Evolutionary conservation across 2,797 vertebrate species (phyloP), one percentile per base, ranked within the genome.

Genomic region (Saxicola maurus): DNA sequence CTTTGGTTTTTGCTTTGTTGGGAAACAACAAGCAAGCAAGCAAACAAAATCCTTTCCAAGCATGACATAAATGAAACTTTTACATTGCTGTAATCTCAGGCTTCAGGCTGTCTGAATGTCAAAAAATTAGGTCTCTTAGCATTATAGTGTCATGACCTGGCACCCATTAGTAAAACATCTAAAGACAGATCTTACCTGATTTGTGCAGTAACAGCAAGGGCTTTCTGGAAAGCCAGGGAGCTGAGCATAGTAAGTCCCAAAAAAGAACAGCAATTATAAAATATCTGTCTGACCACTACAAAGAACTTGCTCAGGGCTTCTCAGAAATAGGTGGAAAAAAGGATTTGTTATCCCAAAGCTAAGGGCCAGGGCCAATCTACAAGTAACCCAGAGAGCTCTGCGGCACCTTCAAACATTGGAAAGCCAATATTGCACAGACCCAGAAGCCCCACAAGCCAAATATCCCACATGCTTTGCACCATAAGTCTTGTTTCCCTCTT

Each of bases 31-130:
- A 68, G 8, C 11, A 68, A 78, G 19, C 6, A 53, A 81, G 17
- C 10, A 81, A 86, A 78, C 9, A 85, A 69, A 89, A 59, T 65
- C 11, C 7, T 66, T 82, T 84, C 27, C 27, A 82, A 76, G 37
- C 17, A 31, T 11, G 8, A 62, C 30, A 52, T 65, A 76, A 86
- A 86, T 33, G 25, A 81, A 89, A 67, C 11, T 67, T 60, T 20
- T 19, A 33, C 0, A 0, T 31, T 73, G 33, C 35, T 74, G 40
- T 78, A 89, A 61, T 72, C 51, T 75, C 62, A 84, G 51, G 19
- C 89, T 86, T 93, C 49, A 48, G 56, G 13, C 56, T 79, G 18
- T 61, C 30, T 57, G 62, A 71, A 56, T 28, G 37, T 38, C 16
- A 87, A 75, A 79, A 87, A 75, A 35, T 43, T 65, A 84, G 10